A percentile compares a stretch with the other conserved stretches of the same genome.
Evolutionary conservation across 2,113 vertebrate genomes (phyloP).

Genomic region (Eublepharis macularius): DNA sequence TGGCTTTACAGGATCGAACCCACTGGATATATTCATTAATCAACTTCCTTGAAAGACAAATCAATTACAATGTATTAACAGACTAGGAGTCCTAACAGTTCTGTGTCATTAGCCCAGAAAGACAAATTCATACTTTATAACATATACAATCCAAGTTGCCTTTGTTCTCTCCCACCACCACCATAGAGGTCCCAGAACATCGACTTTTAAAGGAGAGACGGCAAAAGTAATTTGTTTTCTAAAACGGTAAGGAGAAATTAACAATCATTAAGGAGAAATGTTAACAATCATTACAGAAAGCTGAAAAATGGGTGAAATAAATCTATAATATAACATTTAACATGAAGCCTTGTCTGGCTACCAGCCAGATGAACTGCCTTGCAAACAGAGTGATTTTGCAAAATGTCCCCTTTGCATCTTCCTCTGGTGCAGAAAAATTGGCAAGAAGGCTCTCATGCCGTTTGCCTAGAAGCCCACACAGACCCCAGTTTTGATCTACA

Average conservation of each 20-base stretch:
- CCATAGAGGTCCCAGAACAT: too few relatives aligned
- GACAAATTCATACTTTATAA: too few relatives aligned
- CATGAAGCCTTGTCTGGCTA: background rate
- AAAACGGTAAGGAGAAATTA: background rate
- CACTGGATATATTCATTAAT: too few relatives aligned
- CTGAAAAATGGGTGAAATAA: slow-evolving; percentile 13
- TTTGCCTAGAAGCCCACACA: background rate
- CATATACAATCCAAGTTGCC: too few relatives aligned
- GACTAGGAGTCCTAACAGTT: background rate
- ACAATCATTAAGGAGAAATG: background rate
- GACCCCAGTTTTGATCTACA: too few relatives aligned
- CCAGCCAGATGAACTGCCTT: background rate
- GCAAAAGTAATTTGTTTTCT: background rate
- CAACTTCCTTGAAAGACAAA: background rate
- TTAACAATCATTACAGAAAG: background rate
- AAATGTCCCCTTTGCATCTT: slow-evolving; percentile 6
- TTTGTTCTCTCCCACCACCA: too few relatives aligned
- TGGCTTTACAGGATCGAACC: too few relatives aligned
- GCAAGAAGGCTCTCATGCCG: slow-evolving; percentile 16
- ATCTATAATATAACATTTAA: slow-evolving; percentile 1
- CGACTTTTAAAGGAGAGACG: background rate
- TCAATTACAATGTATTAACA: background rate
- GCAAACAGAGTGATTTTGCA: slow-evolving; percentile 10
- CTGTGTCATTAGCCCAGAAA: too few relatives aligned
- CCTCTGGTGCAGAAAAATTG: background rate